Conservation (phyloP, 92 coral and sea anemone species). For the Galaxea fascicularis region DNA sequence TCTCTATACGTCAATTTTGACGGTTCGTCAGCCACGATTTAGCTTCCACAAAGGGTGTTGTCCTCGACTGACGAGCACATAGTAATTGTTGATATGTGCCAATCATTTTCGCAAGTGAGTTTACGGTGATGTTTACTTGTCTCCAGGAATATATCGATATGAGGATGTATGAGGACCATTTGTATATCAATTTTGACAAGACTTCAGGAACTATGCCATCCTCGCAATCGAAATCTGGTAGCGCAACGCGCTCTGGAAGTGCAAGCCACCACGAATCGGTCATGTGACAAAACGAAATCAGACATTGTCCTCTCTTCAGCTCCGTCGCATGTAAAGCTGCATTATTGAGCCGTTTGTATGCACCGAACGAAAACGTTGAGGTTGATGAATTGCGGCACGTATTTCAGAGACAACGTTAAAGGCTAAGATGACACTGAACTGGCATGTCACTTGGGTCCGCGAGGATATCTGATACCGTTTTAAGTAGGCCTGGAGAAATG, state of each 20-base stretch:
- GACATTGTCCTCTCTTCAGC: background rate
- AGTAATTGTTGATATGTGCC: conserved; percentile 48
- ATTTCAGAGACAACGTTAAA: no score
- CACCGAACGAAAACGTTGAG: no score
- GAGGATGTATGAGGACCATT: conserved; percentile 92
- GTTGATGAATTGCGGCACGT: no score
- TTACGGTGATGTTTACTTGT: conserved; percentile 52
- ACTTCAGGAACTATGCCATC: conserved; percentile 73
- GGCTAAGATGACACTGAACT: no score
- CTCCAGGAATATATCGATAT: conserved; percentile 94
- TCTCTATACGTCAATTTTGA: conserved; percentile 96
- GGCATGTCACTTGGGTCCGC: no score
- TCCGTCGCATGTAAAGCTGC: background rate
- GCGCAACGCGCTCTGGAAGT: background rate
- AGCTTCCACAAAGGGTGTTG: conserved; percentile 26
- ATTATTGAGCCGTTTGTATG: background rate
- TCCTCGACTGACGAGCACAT: conserved; percentile 24
- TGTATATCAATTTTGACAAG: conserved; percentile 95
- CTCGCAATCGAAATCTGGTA: conserved; percentile 24
- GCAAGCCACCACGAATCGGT: conserved; percentile 18
- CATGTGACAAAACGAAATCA: conserved; percentile 10
- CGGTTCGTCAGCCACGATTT: conserved; percentile 63
- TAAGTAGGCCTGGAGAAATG: no score
- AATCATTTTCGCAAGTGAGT: conserved; percentile 14
- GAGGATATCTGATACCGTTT: no score